Base-by-base conservation (phyloP, 2,113 vertebrate genomes). In the Pseudopodoces humilis region DNA sequence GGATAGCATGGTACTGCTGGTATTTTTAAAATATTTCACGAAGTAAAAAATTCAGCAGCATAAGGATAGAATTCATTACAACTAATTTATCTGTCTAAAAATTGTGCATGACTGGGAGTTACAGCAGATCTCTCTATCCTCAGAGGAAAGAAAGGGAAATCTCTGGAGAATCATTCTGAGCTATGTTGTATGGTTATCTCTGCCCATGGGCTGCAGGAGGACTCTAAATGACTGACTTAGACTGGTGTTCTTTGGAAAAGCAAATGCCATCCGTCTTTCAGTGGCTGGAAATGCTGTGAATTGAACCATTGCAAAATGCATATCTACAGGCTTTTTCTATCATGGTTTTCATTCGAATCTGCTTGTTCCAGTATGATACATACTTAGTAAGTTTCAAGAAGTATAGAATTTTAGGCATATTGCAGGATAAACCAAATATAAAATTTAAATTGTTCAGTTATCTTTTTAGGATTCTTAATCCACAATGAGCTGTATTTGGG, bases 1-100 rank as follows among this genome's bases (percentile, higher is more conserved):
- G 50, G 49, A 47, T 80, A 72, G 65, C 11, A 6, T 2, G 4
- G 33, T 49, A 43, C 27, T 49, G n/a, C 39, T 78, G 35, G 13
- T 78, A 47, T 60, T 88, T 75, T 79, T 19, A 28, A 90, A 87
- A 60, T 19, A 30, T 64, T 88, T 69, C 41, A 47, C 33, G 52
- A 52, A 71, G 52, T 68, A 62, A 90, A 68, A 64, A 68, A 50
- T 59, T 37, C 28, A 81, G 33, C 14, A 69, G 69, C 59, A 65
- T 41, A 86, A 79, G 58, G 56, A 63, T 85, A 49, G 55, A 86
- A 86, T 86, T 79, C 3, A 67, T 94, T 75, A 21, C 62, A 79
- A 43, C 33, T 82, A 33, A 75, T 85, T 94, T 78, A 41, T 84
- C 64, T 74, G 28, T 78, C 44, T 93, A 74, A 94, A 94, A 84